These are phyloP conservation scores for Epinotia demarniana DNA, from an alignment of 2,888 invertebrate species.

Conservation along the genomic window DNA sequence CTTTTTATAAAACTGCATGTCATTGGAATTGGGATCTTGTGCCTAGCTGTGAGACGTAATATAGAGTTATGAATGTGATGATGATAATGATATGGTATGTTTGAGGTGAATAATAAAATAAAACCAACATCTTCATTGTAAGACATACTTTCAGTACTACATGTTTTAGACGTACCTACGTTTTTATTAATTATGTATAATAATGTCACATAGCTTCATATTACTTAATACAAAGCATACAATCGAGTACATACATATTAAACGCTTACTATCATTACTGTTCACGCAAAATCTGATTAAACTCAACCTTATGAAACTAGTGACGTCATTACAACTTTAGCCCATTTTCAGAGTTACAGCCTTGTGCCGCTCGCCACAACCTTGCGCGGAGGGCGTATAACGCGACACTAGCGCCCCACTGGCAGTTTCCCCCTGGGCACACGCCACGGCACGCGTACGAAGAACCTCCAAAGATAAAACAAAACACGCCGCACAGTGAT, in stretches of 20 bases:
- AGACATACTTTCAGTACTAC: no score
- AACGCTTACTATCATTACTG: neutral
- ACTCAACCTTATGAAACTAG: neutral
- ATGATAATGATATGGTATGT: no score
- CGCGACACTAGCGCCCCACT: constrained; percentile 32
- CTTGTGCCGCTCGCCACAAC: constrained; percentile 29
- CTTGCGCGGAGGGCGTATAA: constrained; percentile 42
- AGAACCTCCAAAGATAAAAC: neutral
- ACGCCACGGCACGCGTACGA: constrained; percentile 2
- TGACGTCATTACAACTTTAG: neutral
- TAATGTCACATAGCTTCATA: no score
- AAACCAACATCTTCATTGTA: no score
- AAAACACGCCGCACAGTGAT: constrained; percentile 34
- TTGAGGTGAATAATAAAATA: no score
- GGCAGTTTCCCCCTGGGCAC: constrained; percentile 31
- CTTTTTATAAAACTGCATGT: no score
- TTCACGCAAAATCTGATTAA: neutral
- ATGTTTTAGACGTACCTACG: no score
- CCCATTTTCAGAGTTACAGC: constrained; percentile 17
- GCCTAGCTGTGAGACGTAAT: no score
- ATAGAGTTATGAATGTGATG: no score
- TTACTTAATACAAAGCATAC: neutral
- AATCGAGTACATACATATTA: neutral
- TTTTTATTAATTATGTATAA: no score
- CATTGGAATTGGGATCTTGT: no score